Base-by-base conservation (phyloP, 2,797 vertebrate genomes). In the Garrulus glandarius region DNA sequence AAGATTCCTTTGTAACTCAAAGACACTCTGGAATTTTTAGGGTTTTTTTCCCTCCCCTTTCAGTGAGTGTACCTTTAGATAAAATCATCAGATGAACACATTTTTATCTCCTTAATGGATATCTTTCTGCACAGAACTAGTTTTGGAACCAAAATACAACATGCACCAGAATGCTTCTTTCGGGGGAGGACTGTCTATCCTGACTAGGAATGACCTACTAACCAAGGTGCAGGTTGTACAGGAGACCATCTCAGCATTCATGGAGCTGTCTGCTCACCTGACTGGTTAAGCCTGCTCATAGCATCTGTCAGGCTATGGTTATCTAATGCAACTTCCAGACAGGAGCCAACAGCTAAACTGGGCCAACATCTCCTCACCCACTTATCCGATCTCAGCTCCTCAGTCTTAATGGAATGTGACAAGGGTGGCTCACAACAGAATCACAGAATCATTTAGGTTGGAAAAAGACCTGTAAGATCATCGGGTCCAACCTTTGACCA, bases 401-500 rank as follows among this genome's bases (percentile, higher is more conserved):
- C 67, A 52, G 13, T 14, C 32, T 19, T 41, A 43, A 20, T 24
- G 29, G 29, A 34, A 44, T 2, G 0, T 34, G 18, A 15, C 11
- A 46, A 71, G 21, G 3, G 21, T 10, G 23, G 12, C 13, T 6
- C 2, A 56, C 13, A 50, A 46, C 16, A 94, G 53, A 83, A 20
- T 32, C 39, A 65, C 26, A 24, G 26, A 47, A 52, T 32, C 22
- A 6, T 41, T 72, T 9, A 47, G 34, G 24, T 8, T 72, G 74
- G 34, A 53, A 36, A 65, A 67, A 65, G 19, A 41, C 9, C 13
- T 24, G 6, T 16, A 24, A 72, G 13, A n/a, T n/a, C 22, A 27
- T 47, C 0, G 0, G 53, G 30, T 52, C 8, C 34, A 52, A 20
- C 27, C 10, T 57, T 32, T 71, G 30, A 57, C 11, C 11, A 14